Base-by-base conservation (phyloP, 2,888 invertebrate genomes). In the Eupelmus urozonus region DNA sequence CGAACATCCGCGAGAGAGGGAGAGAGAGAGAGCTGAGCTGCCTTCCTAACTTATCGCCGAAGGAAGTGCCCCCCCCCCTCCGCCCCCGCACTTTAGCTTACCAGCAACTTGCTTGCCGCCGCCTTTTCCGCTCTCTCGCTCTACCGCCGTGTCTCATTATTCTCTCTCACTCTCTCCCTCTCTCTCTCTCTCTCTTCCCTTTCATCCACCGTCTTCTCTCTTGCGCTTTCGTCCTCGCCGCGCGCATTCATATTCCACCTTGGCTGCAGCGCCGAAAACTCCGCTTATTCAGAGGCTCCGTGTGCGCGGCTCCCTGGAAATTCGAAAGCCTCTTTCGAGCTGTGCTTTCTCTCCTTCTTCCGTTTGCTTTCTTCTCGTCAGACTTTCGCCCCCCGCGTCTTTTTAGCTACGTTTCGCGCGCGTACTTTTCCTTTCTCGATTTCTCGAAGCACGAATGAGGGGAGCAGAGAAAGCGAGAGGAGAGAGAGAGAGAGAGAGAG, bases 1-100 rank as follows among this genome's bases (percentile, higher is more conserved):
- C 87, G 87, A 87, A 88, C 88, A 89, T 89, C 88, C 88, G 88
- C 84, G 86, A n/a, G n/a, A n/a, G n/a, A n/a, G n/a, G n/a, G n/a
- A n/a, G n/a, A n/a, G n/a, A n/a, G n/a, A n/a, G n/a, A n/a, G n/a
- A n/a, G n/a, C n/a, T n/a, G n/a, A 82, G 85, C 81, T 85, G 84
- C 84, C 84, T 85, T 85, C 84, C 87, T 88, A 86, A 88, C 87
- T 88, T 88, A 88, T 88, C 88, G 87, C 82, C 84, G 76, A 84
- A 86, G 88, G 88, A 88, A 88, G 88, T 85, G 84, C 83, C 83
- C 84, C 82, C 80, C 80, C 80, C 55, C 45, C 27, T 16, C 67
- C 23, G 20, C 5, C 13, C 18, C 25, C 53, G 65, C 27, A 60
- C 66, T 67, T 67, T 67, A 34, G 60, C 29, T 13, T 45, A 7